Conservation (phyloP, 2,888 invertebrate genomes). For the Athalia rosae region DNA sequence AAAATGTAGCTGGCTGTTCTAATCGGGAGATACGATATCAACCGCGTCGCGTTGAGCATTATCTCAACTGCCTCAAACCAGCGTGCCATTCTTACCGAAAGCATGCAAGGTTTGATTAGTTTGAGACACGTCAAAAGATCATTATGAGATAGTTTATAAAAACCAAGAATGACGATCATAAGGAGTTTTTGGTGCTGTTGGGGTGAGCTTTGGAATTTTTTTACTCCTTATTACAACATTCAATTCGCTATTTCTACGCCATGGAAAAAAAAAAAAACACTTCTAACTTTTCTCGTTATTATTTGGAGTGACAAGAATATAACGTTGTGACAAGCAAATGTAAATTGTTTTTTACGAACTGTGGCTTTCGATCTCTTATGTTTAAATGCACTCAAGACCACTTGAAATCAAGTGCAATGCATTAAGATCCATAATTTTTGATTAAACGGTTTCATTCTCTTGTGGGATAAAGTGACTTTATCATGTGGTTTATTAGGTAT, state of each 20-base stretch:
- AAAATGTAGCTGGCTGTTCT: constrained; percentile 12
- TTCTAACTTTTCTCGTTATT: not conserved
- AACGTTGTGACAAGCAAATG: no score
- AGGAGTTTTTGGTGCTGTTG: constrained; percentile 38
- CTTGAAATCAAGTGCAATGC: no score
- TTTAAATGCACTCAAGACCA: no score
- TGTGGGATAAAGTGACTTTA: no score
- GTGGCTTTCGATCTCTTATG: no score
- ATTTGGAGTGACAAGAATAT: no score
- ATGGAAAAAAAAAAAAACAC: not conserved
- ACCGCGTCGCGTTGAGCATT: constrained; percentile 32
- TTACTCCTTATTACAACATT: not conserved
- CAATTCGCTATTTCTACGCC: not conserved
- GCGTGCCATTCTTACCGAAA: constrained; percentile 37
- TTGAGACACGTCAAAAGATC: constrained; percentile 19
- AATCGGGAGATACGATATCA: constrained; percentile 44
- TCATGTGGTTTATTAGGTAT: no score
- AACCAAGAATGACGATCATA: constrained; percentile 34
- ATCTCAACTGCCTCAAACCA: constrained; percentile 29
- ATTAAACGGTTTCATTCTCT: no score
- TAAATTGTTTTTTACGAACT: no score
- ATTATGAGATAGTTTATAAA: constrained; percentile 14
- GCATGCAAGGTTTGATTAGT: not conserved
- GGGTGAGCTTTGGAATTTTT: constrained; percentile 34
- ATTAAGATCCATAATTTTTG: no score